Evolutionary conservation across 1,140 invertebrate species (phyloP).

Genomic region (Thaumetopoea pityocampa): DNA sequence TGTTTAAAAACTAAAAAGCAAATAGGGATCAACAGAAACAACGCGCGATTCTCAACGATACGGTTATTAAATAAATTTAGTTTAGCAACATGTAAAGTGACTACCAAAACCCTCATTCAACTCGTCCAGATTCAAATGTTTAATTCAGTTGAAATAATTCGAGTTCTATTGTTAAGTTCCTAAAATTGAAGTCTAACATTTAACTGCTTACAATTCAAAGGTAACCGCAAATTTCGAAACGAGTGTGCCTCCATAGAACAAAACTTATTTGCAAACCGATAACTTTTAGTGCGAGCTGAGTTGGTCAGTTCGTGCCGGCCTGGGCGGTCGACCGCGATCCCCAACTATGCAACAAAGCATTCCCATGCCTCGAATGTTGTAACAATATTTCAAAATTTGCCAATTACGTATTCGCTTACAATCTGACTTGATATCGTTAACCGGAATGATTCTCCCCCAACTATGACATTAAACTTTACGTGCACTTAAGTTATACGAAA

Average conservation of each 20-base stretch:
- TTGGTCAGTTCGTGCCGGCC: conserved; percentile 39
- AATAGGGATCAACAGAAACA: conserved; percentile 25
- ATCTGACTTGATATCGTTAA: background rate
- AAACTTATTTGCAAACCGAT: conserved; percentile 69
- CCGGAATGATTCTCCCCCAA: background rate
- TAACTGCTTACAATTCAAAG: conserved; percentile 71
- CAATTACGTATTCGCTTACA: conserved; percentile 8
- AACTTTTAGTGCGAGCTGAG: conserved; percentile 53
- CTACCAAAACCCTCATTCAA: conserved; percentile 64
- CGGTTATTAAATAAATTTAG: conserved; percentile 42
- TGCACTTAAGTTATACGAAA: no score
- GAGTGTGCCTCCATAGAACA: conserved; percentile 54
- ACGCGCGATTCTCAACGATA: conserved; percentile 37
- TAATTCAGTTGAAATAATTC: conserved; percentile 69
- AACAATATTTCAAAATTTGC: conserved; percentile 16
- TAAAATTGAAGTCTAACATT: conserved; percentile 66
- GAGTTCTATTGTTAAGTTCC: conserved; percentile 69
- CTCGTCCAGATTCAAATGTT: conserved; percentile 58
- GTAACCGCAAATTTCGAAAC: conserved; percentile 68
- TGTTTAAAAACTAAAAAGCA: conserved; percentile 26
- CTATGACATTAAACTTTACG: no score
- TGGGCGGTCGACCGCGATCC: conserved; percentile 30
- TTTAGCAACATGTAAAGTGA: conserved; percentile 54
- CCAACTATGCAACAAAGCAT: conserved; percentile 52
- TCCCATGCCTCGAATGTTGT: conserved; percentile 27